Evolutionary conservation across 2,888 invertebrate species (phyloP), one percentile per base, ranked within the genome.

Genomic region (Fragum sueziense): DNA sequence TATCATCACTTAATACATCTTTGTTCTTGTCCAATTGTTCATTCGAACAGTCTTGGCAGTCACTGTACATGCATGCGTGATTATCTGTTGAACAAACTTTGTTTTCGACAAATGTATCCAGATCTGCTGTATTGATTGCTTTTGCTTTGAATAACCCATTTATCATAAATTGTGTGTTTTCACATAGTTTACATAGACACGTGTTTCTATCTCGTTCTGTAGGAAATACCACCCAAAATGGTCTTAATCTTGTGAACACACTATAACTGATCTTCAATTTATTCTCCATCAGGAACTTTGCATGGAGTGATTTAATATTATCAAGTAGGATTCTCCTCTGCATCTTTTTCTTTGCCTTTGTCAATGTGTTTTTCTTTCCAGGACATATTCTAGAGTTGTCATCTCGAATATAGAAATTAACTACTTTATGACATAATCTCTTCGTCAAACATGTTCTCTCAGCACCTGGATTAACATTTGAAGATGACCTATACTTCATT

Each of bases 191-290:
- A 41, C 84, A 84, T 4, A 68, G 4, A 68, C 85, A 85, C 1
- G 84, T 84, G 25, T 82, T 74, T 57, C 85, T 71, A 51, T 85
- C 81, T 22, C 65, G 37, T 27, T 69, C 52, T 25, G 70, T 70
- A 9, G 82, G 80, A 57, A 47, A 25, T 0, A 73, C 71, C 20
- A 83, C 80, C 70, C 74, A 82, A 51, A 84, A 84, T 37, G 85
- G 82, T n/a, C 72, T 33, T 34, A 73, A 22, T 61, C 71, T 34
- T 27, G 77, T 74, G 57, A 84, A 85, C 2, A 27, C 33, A 37
- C 78, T n/a, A 54, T 72, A 78, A 22, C 70, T 67, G 0, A 85
- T 71, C 9, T 34, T 29, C 17, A 22, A 22, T 1, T 37, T 37
- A 27, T 51, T 52, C 31, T 83, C 80, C 41, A 57, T 22, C 14